Conservation (phyloP, 2,888 invertebrate genomes). For the Cheilosia grossa region DNA sequence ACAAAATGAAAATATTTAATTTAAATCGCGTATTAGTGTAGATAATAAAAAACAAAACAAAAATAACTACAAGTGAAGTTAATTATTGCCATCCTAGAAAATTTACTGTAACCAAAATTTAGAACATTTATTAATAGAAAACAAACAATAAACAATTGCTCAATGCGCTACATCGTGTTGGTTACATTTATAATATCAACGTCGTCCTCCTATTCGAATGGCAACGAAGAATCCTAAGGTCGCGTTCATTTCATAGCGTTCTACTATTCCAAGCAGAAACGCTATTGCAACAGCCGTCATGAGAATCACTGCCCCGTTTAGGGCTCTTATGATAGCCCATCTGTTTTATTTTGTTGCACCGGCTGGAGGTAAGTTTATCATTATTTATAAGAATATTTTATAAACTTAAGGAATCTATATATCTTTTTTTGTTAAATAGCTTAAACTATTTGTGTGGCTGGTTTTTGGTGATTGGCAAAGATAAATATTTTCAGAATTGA, state of each 20-base stretch:
- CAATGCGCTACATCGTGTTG: constrained; percentile 61
- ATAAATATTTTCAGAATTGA: too few relatives aligned
- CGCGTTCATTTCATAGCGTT: constrained; percentile 72
- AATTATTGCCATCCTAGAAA: constrained; percentile 48
- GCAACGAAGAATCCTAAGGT: constrained; percentile 73
- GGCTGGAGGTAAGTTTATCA: constrained; percentile 82
- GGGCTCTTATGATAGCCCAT: constrained; percentile 82
- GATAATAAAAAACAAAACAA: constrained; percentile 15
- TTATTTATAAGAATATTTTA: constrained; percentile 9
- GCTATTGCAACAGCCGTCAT: constrained; percentile 79
- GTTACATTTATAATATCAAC: constrained; percentile 59
- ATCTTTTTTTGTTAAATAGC: too few relatives aligned
- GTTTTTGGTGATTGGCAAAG: too few relatives aligned
- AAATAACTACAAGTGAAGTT: constrained; percentile 41
- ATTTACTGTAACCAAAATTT: constrained; percentile 11
- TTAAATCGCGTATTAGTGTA: constrained; percentile 39
- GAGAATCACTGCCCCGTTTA: constrained; percentile 82
- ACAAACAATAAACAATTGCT: constrained; percentile 43
- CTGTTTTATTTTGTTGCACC: constrained; percentile 82
- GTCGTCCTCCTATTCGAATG: constrained; percentile 75
- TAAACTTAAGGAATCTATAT: neutral
- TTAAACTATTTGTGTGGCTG: too few relatives aligned
- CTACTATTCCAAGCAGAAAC: constrained; percentile 68
- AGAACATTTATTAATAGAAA: constrained; percentile 19
- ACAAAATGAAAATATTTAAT: constrained; percentile 13